A percentile compares a stretch with the other conserved stretches of the same genome.
Evolutionary conservation across 2,888 invertebrate genomes (phyloP).

Genomic region (Patella ulyssiponensis): DNA sequence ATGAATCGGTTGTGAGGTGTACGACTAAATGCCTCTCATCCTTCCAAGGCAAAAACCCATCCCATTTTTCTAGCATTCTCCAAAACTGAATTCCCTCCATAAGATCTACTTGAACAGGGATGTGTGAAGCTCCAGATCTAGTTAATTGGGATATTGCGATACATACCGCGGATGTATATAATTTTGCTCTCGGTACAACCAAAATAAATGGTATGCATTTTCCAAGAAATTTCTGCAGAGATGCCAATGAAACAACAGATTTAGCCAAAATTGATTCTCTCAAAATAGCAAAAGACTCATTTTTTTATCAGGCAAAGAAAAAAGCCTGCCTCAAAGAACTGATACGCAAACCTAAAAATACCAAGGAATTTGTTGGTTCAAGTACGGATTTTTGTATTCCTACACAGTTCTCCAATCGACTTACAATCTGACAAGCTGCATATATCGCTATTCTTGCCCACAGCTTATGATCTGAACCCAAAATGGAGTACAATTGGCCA

Average conservation of each 20-base stretch:
- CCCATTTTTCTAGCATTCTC: not conserved
- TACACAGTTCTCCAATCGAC: slow-evolving; percentile 28
- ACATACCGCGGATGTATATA: not conserved
- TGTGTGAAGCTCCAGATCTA: no score
- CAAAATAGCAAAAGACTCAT: not conserved
- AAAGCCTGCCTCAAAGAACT: not conserved
- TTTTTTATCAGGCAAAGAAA: not conserved
- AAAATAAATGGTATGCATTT: not conserved
- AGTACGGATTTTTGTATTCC: slow-evolving; percentile 25
- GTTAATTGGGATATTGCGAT: not conserved
- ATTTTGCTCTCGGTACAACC: not conserved
- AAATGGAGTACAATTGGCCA: not conserved
- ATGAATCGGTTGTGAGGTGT: not conserved
- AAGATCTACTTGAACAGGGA: not conserved
- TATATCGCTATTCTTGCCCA: not conserved
- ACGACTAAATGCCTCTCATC: not conserved
- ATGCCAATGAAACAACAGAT: not conserved
- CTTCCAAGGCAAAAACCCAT: not conserved
- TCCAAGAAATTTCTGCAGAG: not conserved
- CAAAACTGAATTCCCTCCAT: not conserved
- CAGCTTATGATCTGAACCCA: not conserved
- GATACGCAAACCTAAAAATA: slow-evolving; percentile 9
- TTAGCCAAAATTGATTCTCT: not conserved
- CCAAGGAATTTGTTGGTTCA: not conserved
- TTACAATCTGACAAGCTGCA: slow-evolving; percentile 23